These are phyloP conservation scores for Heteronetta atricapilla DNA, from an alignment of 2,113 vertebrate species.

Conservation along the genomic window DNA sequence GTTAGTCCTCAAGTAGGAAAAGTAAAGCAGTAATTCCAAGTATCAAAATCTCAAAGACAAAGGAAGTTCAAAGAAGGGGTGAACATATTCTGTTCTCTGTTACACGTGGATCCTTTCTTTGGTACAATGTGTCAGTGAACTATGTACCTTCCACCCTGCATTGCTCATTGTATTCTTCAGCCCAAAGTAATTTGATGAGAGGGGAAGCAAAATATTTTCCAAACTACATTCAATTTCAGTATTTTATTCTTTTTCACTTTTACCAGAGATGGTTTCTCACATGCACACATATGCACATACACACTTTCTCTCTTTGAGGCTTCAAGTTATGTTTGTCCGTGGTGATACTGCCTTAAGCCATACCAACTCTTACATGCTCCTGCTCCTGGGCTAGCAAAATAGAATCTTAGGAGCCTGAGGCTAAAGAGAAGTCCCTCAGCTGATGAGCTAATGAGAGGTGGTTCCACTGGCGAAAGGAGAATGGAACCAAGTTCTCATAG, in stretches of 20 bases:
- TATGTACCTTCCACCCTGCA: background rate
- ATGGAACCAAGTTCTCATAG: background rate
- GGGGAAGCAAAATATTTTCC: background rate
- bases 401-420: background rate
- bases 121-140: background rate
- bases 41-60: background rate
- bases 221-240: background rate
- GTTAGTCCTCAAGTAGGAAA: background rate
- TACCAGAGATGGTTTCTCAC: background rate
- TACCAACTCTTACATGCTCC: background rate
- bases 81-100: background rate
- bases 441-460: background rate
- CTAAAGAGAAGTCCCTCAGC: background rate
- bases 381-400: background rate
- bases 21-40: background rate
- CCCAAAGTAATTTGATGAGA: background rate
- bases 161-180: background rate
- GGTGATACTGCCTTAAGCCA: background rate
- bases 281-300: background rate
- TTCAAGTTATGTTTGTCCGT: background rate
- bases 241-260: background rate
- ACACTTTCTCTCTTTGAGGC: background rate
- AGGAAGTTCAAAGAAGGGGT: background rate
- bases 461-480: accelerated
- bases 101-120: background rate